These are phyloP conservation scores for Catajapyx aquilonaris DNA, from an alignment of 1,140 invertebrate genomes.

Conservation along the genomic window DNA sequence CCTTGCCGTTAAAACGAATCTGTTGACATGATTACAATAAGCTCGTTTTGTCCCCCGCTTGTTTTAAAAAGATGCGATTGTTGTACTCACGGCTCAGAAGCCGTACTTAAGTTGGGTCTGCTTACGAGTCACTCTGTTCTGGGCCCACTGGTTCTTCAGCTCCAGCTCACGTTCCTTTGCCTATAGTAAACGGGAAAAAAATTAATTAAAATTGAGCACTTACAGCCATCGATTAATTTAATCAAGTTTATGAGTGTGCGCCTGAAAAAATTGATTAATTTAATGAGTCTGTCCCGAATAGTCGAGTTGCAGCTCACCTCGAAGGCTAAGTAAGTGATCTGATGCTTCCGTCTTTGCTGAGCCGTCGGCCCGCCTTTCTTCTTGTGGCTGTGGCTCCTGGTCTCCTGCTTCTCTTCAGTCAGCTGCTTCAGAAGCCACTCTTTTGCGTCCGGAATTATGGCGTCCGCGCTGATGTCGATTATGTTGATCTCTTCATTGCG, in stretches of 20 bases:
- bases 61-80: too few species aligned
- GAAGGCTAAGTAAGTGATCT: conserved; percentile 86
- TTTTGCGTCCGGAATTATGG: conserved; percentile 52
- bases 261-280: too few species aligned
- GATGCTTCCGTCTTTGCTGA: conserved; percentile 66
- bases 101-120: conserved; percentile 79
- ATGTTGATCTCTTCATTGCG: conserved; percentile 33
- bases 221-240: too few species aligned
- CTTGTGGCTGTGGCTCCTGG: conserved; percentile 25
- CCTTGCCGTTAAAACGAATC: too few species aligned
- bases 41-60: too few species aligned
- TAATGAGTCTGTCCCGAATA: too few species aligned
- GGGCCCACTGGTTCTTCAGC: conserved; percentile 81
- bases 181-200: conserved; percentile 24
- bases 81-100: too few species aligned
- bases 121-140: conserved; percentile 56
- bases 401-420: conserved; percentile 42
- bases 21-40: too few species aligned
- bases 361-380: conserved; percentile 36
- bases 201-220: conserved; percentile 2
- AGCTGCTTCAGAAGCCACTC: conserved; percentile 63
- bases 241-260: too few species aligned
- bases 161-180: conserved; percentile 85
- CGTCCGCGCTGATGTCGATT: conserved; percentile 63
- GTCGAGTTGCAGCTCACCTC: conserved; percentile 28